Conservation (phyloP, 2,888 invertebrate species). For the Onchidella celtica region DNA sequence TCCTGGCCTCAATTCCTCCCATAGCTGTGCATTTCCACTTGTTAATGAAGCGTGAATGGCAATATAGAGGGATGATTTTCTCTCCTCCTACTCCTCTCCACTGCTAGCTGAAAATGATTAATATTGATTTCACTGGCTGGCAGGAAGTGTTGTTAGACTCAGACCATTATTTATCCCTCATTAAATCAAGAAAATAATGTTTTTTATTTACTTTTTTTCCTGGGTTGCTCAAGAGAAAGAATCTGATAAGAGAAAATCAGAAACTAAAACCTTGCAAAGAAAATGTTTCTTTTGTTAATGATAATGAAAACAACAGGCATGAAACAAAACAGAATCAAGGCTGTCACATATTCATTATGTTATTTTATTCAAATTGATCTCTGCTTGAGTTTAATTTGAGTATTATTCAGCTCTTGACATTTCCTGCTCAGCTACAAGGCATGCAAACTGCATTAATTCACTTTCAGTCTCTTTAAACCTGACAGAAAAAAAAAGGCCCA, state of each 20-base stretch:
- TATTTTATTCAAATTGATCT: background rate
- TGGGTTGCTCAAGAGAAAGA: background rate
- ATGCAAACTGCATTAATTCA: background rate
- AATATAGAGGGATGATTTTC: slow-evolving; percentile 7
- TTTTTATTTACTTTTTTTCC: background rate
- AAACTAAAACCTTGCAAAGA: background rate
- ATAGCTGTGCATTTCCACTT: background rate
- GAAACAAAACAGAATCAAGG: background rate
- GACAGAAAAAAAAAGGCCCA: background rate
- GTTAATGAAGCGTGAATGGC: slow-evolving; percentile 34
- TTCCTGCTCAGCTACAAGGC: background rate
- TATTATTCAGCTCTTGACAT: background rate
- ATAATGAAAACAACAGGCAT: background rate
- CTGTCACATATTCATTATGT: background rate
- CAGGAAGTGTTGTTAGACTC: slow-evolving; percentile 15
- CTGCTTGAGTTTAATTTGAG: background rate
- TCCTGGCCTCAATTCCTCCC: no score
- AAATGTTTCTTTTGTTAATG: background rate
- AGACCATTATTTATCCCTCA: slow-evolving; percentile 22
- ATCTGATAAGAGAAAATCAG: background rate
- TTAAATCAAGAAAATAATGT: slow-evolving; percentile 25
- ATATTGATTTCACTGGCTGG: slow-evolving; percentile 32
- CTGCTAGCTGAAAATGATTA: slow-evolving; percentile 30
- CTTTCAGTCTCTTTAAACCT: background rate
- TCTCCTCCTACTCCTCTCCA: no score